Base-by-base conservation (phyloP, 2,113 vertebrate genomes). In the Sorex fumeus region DNA sequence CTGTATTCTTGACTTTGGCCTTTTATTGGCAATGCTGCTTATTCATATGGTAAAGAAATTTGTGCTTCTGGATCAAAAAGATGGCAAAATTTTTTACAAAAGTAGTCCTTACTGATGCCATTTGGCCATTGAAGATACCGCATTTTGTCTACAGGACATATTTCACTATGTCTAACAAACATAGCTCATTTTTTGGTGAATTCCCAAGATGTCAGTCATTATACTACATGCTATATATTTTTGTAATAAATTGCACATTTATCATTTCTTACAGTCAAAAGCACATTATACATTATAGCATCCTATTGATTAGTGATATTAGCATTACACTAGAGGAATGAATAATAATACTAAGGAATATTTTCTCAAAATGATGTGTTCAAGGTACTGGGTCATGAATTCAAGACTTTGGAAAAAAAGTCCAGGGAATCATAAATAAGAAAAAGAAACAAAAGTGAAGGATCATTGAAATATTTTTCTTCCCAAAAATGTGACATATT, bases 41-140 rank as follows among this genome's bases (percentile, higher is more conserved):
- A 18, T 92, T 75, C 25, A 76, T 60, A 91, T 79, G 40, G 62
- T 78, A 87, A 93, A 88, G 78, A 88, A 67, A 79, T 80, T 5
- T 76, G 40, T 64, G 25, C n/a, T 88, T 16, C 27, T 88, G 66
- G 3, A 60, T 78, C 50, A 93, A 87, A 2, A 6, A 87, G 23
- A 91, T 47, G 13, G 15, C 81, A 71, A 79, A 69, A 45, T 72
- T 93, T 47, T 53, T 47, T 84, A 82, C 4, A 91, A 32, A 89
- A 88, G 62, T 9, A 27, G 18, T 79, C 32, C 3, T 77, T 66
- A 28, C 19, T 84, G 45, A 12, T 77, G 25, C 25, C 74, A 47
- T 2, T 40, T 86, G 40, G 62, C 4, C 36, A 15, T 53, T 84
- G 69, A 62, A 16, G 32, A 78, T 74, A 64, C 4, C 70, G 40